These are phyloP conservation scores for Eupithecia tripunctaria DNA, from an alignment of 2,888 invertebrate species.

Conservation along the genomic window DNA sequence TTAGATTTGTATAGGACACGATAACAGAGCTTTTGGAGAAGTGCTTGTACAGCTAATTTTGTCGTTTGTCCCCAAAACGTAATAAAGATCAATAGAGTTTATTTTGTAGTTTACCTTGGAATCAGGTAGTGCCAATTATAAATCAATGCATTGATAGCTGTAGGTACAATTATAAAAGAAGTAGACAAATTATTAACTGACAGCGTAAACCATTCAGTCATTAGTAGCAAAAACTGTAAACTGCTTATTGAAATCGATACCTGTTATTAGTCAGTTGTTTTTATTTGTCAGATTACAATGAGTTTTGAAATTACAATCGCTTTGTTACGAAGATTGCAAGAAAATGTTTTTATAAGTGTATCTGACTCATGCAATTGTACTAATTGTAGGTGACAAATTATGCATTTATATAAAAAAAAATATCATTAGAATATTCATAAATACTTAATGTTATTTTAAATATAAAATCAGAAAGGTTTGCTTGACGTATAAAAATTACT, in stretches of 20 bases:
- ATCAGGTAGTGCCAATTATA: not conserved
- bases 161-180: constrained; percentile 49
- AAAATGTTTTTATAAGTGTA: not conserved
- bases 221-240: constrained; percentile 51
- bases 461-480: not conserved
- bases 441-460: not conserved
- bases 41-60: not conserved
- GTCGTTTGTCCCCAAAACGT: not conserved
- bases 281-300: constrained; percentile 43
- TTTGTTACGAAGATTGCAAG: not conserved
- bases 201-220: constrained; percentile 53
- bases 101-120: not conserved
- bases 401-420: too few species aligned
- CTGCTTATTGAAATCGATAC: constrained; percentile 69
- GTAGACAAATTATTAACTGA: constrained; percentile 51
- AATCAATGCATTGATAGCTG: constrained; percentile 53
- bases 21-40: not conserved
- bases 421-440: too few species aligned
- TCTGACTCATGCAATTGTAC: not conserved
- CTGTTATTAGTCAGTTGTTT: constrained; percentile 50
- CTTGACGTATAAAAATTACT: not conserved
- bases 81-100: not conserved
- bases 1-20: not conserved
- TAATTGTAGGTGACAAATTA: too few species aligned
- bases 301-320: constrained; percentile 12